phyloP scores from a whole-genome alignment of 2,113 vertebrate species.

The Carassius auratus region DNA sequence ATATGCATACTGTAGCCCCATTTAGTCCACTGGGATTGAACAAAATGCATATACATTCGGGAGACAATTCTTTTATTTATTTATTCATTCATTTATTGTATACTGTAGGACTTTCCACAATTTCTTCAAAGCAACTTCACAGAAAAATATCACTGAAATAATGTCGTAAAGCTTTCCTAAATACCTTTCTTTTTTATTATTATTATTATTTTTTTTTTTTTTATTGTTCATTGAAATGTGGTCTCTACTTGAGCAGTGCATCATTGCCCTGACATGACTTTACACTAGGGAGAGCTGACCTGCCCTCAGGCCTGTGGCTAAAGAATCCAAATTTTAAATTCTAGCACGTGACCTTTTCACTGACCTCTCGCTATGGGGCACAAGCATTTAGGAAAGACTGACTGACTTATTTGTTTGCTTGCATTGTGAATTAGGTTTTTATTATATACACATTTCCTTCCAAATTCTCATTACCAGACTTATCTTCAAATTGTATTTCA shows the following conservation, averaged over 20 bases:
- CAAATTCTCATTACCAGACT: background rate
- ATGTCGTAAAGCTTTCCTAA: background rate
- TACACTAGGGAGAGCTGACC: background rate
- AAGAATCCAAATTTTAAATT: background rate
- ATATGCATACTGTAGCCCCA: background rate
- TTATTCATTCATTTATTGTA: background rate
- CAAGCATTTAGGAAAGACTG: background rate
- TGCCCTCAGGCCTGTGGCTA: background rate
- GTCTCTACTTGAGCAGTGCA: background rate
- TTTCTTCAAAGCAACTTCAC: background rate
- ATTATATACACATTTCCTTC: background rate
- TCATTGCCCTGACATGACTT: background rate
- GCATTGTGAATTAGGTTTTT: background rate
- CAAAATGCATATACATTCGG: background rate
- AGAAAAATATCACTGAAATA: background rate
- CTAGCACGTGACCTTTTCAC: background rate
- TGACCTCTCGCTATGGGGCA: background rate
- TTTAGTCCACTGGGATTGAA: background rate
- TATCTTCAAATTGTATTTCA: too few species aligned
- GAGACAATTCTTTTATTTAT: background rate
- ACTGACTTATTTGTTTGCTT: background rate
- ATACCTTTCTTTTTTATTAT: background rate
- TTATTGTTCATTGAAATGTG: background rate
- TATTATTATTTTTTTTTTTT: too few species aligned
- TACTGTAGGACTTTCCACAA: background rate